Conservation (phyloP, 2,797 vertebrate genomes). For the Selene dorsalis region DNA sequence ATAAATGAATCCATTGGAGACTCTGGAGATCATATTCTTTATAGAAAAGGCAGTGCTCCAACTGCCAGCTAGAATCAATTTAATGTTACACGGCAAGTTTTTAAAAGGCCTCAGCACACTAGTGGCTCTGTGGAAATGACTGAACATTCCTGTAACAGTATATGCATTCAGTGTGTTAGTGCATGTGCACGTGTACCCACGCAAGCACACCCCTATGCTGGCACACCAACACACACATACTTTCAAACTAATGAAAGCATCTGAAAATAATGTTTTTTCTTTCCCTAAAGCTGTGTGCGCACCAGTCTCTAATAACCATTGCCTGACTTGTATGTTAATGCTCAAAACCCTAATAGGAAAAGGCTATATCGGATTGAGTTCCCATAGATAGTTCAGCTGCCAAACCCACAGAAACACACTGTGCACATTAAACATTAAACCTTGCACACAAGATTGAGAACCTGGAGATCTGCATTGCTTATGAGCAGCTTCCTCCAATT, state of each 20-base stretch:
- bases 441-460: constrained; percentile 40
- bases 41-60: neutral
- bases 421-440: constrained; percentile 52
- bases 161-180: constrained; percentile 10
- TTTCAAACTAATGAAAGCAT: constrained; percentile 33
- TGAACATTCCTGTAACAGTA: constrained; percentile 41
- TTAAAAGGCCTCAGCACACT: constrained; percentile 12
- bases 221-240: constrained; percentile 11
- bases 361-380: constrained; percentile 37
- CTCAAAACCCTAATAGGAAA: constrained; percentile 47
- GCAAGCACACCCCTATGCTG: neutral
- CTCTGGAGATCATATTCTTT: neutral
- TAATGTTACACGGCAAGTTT: constrained; percentile 20
- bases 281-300: constrained; percentile 30
- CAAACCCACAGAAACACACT: constrained; percentile 61
- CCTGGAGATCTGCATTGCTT: constrained; percentile 16
- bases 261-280: constrained; percentile 41
- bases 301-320: constrained; percentile 40
- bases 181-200: neutral
- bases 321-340: constrained; percentile 43
- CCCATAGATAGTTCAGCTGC: constrained; percentile 40
- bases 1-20: neutral
- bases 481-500: constrained; percentile 8
- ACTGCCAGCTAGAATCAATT: constrained; percentile 39
- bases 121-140: constrained; percentile 22